Percentiles rank a stretch among this genome's conserved stretches.
Evolutionary conservation across 1,140 invertebrate genomes (phyloP).

Genomic region (Kradibia gibbosae): DNA sequence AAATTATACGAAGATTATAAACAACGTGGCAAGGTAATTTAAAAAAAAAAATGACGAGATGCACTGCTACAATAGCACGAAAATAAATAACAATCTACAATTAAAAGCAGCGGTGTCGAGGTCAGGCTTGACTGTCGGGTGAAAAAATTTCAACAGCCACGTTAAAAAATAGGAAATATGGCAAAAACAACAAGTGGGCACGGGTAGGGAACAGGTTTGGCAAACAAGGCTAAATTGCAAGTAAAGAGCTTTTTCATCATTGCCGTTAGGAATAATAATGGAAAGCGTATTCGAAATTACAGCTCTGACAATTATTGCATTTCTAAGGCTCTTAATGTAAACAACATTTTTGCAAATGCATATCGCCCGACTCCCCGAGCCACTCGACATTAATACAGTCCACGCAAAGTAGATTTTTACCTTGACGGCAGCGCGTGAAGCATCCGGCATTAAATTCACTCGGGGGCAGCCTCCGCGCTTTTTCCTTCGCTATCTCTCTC

Average conservation of each 20-base stretch:
- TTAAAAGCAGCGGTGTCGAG: too few relatives aligned
- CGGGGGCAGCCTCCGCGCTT: neutral
- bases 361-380: neutral
- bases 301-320: neutral
- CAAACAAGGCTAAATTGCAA: neutral
- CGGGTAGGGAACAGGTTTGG: neutral
- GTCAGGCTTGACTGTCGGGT: too few relatives aligned
- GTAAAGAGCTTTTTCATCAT: neutral
- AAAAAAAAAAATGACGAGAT: too few relatives aligned
- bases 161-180: too few relatives aligned
- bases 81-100: too few relatives aligned
- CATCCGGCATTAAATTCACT: conserved; percentile 25
- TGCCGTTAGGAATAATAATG: neutral
- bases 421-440: neutral
- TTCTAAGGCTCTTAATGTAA: neutral
- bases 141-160: too few relatives aligned
- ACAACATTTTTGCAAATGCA: neutral
- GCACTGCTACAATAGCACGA: too few relatives aligned
- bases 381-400: conserved; percentile 1
- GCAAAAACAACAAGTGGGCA: too few relatives aligned
- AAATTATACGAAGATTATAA: too few relatives aligned
- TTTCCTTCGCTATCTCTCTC: too few relatives aligned
- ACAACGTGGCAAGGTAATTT: too few relatives aligned
- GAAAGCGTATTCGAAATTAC: neutral
- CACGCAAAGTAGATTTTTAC: neutral